These are phyloP conservation scores for Heliconius cydno DNA, from an alignment of 2,888 invertebrate genomes.

Conservation along the genomic window DNA sequence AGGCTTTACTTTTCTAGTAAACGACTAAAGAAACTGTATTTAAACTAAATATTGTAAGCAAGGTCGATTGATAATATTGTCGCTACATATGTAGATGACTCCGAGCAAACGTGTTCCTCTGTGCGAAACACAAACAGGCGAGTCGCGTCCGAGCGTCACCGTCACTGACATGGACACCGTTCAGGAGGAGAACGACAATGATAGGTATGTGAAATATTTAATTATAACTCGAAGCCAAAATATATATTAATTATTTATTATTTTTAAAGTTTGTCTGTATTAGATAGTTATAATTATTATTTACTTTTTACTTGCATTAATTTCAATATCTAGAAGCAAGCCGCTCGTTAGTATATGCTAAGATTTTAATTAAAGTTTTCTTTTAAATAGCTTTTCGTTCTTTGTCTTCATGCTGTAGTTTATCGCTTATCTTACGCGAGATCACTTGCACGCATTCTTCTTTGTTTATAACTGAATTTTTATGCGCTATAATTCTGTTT, in stretches of 20 bases:
- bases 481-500: slow-evolving; percentile 31
- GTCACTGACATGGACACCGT: slow-evolving; percentile 80
- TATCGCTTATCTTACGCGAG: slow-evolving; percentile 62
- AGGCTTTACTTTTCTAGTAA: background rate
- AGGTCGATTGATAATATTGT: slow-evolving; percentile 41
- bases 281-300: slow-evolving; percentile 18
- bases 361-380: slow-evolving; percentile 73
- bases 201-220: slow-evolving; percentile 61
- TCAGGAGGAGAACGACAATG: slow-evolving; percentile 79
- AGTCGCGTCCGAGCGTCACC: slow-evolving; percentile 69
- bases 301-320: background rate
- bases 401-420: slow-evolving; percentile 58
- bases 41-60: slow-evolving; percentile 31
- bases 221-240: background rate
- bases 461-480: slow-evolving; percentile 40
- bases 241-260: background rate
- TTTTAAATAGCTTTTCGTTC: slow-evolving; percentile 60
- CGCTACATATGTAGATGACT: slow-evolving; percentile 65
- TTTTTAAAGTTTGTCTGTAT: background rate
- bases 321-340: slow-evolving; percentile 12
- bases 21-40: background rate
- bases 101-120: slow-evolving; percentile 66
- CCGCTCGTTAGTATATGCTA: slow-evolving; percentile 39
- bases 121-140: slow-evolving; percentile 60
- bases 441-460: slow-evolving; percentile 51